Conservation (phyloP, 2,888 invertebrate species). For the Tetrapedia diversipes region DNA sequence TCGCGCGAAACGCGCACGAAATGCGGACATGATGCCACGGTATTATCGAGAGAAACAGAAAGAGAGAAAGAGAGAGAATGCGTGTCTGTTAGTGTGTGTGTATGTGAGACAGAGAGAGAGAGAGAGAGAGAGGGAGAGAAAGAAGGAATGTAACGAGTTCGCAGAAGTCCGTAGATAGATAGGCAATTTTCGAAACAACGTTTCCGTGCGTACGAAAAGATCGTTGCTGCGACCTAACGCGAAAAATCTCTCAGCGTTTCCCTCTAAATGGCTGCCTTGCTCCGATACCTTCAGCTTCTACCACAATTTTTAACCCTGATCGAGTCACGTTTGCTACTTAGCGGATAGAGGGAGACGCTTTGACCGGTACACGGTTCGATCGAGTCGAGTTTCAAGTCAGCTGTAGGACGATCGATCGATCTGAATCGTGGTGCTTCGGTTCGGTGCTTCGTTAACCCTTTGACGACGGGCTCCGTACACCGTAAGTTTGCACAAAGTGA, state of each 20-base stretch:
- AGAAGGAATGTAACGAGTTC: slow-evolving; percentile 34
- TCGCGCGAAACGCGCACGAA: slow-evolving; percentile 9
- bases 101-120: slow-evolving; percentile 7
- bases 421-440: slow-evolving; percentile 21
- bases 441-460: too few species aligned
- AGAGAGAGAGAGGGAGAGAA: slow-evolving; percentile 2
- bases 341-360: slow-evolving; percentile 29
- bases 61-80: slow-evolving; percentile 6
- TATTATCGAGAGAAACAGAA: slow-evolving; percentile 15
- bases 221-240: slow-evolving; percentile 50
- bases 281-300: background rate
- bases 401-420: slow-evolving; percentile 54
- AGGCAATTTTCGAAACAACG: slow-evolving; percentile 74
- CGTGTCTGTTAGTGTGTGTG: too few species aligned
- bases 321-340: slow-evolving; percentile 5
- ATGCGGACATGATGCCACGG: slow-evolving; percentile 19
- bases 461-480: too few species aligned
- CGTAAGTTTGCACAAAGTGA: too few species aligned
- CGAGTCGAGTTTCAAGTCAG: slow-evolving; percentile 49
- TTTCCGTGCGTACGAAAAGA: slow-evolving; percentile 46
- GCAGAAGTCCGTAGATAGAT: slow-evolving; percentile 75
- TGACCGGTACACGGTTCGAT: slow-evolving; percentile 28
- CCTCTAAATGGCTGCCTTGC: slow-evolving; percentile 23
- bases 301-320: background rate
- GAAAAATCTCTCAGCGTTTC: slow-evolving; percentile 19